These are phyloP conservation scores for Phrixothrix hirtus DNA, from an alignment of 2,888 invertebrate species.

Conservation along the genomic window DNA sequence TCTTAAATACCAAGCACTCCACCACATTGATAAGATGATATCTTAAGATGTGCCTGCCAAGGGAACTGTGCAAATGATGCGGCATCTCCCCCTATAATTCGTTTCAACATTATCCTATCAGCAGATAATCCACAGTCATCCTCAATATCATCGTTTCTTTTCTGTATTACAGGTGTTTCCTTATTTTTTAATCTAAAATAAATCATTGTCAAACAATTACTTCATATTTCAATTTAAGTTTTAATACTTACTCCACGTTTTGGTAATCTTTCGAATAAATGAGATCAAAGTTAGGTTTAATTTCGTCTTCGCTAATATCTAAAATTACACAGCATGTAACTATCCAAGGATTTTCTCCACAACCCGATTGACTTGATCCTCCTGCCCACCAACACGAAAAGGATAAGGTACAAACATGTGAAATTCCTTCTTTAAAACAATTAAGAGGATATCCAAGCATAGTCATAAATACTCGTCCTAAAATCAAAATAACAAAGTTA, in stretches of 20 bases:
- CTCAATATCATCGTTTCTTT: constrained; percentile 50
- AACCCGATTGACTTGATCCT: constrained; percentile 67
- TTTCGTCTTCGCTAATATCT: constrained; percentile 7
- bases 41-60: constrained; percentile 85
- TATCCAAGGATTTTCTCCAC: constrained; percentile 70
- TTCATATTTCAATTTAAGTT: no score
- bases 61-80: constrained; percentile 79
- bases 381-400: constrained; percentile 77
- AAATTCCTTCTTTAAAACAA: constrained; percentile 62
- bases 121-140: constrained; percentile 72
- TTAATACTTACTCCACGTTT: constrained; percentile 39
- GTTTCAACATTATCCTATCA: constrained; percentile 63
- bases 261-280: constrained; percentile 28
- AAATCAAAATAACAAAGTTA: no score
- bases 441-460: constrained; percentile 64
- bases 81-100: constrained; percentile 81
- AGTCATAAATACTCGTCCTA: constrained; percentile 60
- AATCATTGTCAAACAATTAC: no score
- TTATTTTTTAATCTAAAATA: constrained; percentile 5
- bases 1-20: constrained; percentile 66
- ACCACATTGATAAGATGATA: constrained; percentile 81
- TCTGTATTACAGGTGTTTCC: constrained; percentile 39
- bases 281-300: constrained; percentile 14
- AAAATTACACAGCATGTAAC: constrained; percentile 68
- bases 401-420: constrained; percentile 70